phyloP scores from a whole-genome alignment of 1,140 invertebrate species.

The Ephestia elutella region DNA sequence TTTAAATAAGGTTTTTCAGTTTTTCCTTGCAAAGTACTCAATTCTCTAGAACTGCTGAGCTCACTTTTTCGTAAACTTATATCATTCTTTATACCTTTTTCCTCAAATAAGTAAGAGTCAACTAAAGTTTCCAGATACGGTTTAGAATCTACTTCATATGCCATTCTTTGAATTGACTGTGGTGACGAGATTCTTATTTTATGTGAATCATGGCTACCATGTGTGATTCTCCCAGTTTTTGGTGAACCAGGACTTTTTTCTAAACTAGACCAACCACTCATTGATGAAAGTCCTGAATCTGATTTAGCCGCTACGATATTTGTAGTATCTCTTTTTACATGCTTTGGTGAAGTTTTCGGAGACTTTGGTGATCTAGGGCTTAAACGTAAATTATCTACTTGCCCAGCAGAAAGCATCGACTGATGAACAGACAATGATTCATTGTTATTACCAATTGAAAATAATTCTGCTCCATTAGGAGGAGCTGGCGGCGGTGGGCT shows the following conservation, averaged over 20 bases:
- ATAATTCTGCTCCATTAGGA: conserved; percentile 73
- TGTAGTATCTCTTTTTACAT: conserved; percentile 77
- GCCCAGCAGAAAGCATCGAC: conserved; percentile 51
- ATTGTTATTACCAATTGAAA: conserved; percentile 56
- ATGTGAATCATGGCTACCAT: conserved; percentile 52
- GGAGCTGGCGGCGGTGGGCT: conserved; percentile 89
- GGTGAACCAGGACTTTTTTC: conserved; percentile 89
- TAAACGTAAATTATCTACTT: conserved; percentile 72
- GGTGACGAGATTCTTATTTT: conserved; percentile 59
- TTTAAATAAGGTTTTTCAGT: conserved; percentile 47
- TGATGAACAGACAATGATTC: conserved; percentile 36
- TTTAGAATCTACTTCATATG: conserved; percentile 56
- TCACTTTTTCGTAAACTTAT: conserved; percentile 42
- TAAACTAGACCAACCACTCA: conserved; percentile 88
- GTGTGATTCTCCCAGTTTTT: conserved; percentile 57
- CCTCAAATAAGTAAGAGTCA: conserved; percentile 59
- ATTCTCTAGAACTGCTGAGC: conserved; percentile 35
- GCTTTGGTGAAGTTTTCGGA: conserved; percentile 83
- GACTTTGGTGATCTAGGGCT: conserved; percentile 84
- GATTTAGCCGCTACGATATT: conserved; percentile 84
- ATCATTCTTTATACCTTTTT: conserved; percentile 42
- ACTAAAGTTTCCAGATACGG: conserved; percentile 67
- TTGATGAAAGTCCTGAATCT: conserved; percentile 88
- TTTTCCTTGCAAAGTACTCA: conserved; percentile 53
- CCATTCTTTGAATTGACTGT: conserved; percentile 51